Conservation (phyloP, 1,140 invertebrate genomes). For the Drosophila bifasciata region DNA sequence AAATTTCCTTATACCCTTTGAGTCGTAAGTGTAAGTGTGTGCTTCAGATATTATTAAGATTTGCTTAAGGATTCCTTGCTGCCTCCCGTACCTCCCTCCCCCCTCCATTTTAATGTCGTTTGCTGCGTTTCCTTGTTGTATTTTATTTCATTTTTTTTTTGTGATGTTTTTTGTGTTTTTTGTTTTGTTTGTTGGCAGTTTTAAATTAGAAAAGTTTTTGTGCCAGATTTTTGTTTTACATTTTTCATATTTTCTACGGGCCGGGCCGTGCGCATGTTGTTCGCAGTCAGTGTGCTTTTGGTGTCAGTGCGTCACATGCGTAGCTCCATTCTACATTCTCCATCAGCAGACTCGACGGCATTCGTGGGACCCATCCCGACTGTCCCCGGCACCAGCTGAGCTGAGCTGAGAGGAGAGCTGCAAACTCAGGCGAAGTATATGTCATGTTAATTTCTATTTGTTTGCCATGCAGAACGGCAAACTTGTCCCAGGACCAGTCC, state of each 20-base stretch:
- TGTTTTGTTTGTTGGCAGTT: constrained; percentile 69
- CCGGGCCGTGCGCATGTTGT: constrained; percentile 67
- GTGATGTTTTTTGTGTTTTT: constrained; percentile 38
- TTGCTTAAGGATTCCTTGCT: constrained; percentile 54
- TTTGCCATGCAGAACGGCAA: constrained; percentile 51
- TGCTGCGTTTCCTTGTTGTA: constrained; percentile 56
- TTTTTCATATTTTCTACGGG: constrained; percentile 82
- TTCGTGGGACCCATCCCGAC: constrained; percentile 35
- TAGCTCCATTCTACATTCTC: constrained; percentile 37
- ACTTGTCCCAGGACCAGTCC: constrained; percentile 36
- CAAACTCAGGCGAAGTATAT: constrained; percentile 44
- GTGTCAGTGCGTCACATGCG: constrained; percentile 69
- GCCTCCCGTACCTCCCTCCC: neutral
- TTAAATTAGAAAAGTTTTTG: constrained; percentile 82
- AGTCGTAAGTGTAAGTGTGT: constrained; percentile 25
- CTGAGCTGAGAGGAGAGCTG: constrained; percentile 31
- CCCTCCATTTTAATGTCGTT: constrained; percentile 51
- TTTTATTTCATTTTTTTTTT: constrained; percentile 63
- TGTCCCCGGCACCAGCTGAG: constrained; percentile 42
- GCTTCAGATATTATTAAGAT: constrained; percentile 73
- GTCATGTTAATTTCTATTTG: constrained; percentile 79
- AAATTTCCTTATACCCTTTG: constrained; percentile 3
- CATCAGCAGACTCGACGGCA: constrained; percentile 27
- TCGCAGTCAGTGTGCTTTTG: constrained; percentile 36
- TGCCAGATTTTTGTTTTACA: constrained; percentile 81